A percentile compares a stretch with the other conserved stretches of the same genome.
phyloP scores from a whole-genome alignment of 2,888 invertebrate species.

The Diarsia dahlii region DNA sequence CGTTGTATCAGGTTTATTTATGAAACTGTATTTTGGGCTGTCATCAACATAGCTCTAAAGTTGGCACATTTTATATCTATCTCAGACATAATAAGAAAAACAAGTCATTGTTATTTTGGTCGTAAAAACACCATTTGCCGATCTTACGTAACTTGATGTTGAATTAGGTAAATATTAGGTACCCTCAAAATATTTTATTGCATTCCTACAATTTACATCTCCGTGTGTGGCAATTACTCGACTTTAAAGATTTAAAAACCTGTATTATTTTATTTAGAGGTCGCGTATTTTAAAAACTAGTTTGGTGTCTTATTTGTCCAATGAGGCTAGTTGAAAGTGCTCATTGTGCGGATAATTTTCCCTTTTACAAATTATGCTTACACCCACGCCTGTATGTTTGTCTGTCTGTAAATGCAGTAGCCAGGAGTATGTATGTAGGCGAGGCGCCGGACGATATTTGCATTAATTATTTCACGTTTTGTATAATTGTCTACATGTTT shows the following conservation, averaged over 20 bases:
- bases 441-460: constrained; percentile 72
- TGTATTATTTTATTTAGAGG: constrained; percentile 50
- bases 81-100: constrained; percentile 14
- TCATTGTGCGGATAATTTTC: constrained; percentile 58
- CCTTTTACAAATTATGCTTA: constrained; percentile 63
- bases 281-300: constrained; percentile 55
- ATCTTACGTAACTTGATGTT: constrained; percentile 20
- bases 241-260: constrained; percentile 30
- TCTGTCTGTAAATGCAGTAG: constrained; percentile 66
- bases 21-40: neutral
- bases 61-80: neutral
- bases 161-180: constrained; percentile 24
- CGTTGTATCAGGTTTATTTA: neutral
- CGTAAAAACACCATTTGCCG: constrained; percentile 30
- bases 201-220: constrained; percentile 46
- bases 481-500: constrained; percentile 55
- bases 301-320: constrained; percentile 57
- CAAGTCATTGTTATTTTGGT: constrained; percentile 41
- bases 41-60: neutral
- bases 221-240: constrained; percentile 56
- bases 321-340: constrained; percentile 47
- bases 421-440: constrained; percentile 66
- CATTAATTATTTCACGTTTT: constrained; percentile 71
- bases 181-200: constrained; percentile 43
- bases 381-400: constrained; percentile 60